Conservation (phyloP, 1,140 invertebrate genomes). For the Aphis gossypii region DNA sequence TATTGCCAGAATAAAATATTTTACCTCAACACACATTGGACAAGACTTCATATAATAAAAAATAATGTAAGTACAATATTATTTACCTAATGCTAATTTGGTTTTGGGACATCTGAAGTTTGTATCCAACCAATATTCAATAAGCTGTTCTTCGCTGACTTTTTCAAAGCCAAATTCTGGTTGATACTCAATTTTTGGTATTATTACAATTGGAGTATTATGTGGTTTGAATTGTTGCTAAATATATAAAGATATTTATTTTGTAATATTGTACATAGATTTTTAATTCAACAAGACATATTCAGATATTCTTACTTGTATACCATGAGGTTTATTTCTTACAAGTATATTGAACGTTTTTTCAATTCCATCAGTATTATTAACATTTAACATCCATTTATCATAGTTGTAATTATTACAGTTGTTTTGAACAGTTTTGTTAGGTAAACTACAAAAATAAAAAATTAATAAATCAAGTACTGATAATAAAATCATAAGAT, state of each 20-base stretch:
- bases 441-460: not conserved
- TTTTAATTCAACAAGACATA: not conserved
- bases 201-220: not conserved
- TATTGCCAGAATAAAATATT: not conserved
- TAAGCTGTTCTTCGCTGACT: slow-evolving; percentile 1
- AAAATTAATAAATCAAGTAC: not conserved
- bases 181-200: slow-evolving; percentile 48
- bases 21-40: not conserved
- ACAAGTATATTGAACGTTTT: slow-evolving; percentile 25
- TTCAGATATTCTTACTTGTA: slow-evolving; percentile 17
- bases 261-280: not conserved
- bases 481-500: not conserved
- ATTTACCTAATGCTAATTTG: slow-evolving; percentile 15
- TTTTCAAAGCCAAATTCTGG: slow-evolving; percentile 54
- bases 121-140: slow-evolving; percentile 47
- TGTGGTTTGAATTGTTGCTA: not conserved
- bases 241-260: not conserved
- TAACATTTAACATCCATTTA: slow-evolving; percentile 21
- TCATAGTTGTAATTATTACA: slow-evolving; percentile 31
- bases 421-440: not conserved
- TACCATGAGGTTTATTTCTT: slow-evolving; percentile 45
- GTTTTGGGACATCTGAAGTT: slow-evolving; percentile 31
- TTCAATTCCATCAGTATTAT: not conserved
- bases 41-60: not conserved
- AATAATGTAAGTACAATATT: not conserved